Evolutionary conservation across 1,140 invertebrate genomes (phyloP).

Genomic region (Luehdorfia chinensis): DNA sequence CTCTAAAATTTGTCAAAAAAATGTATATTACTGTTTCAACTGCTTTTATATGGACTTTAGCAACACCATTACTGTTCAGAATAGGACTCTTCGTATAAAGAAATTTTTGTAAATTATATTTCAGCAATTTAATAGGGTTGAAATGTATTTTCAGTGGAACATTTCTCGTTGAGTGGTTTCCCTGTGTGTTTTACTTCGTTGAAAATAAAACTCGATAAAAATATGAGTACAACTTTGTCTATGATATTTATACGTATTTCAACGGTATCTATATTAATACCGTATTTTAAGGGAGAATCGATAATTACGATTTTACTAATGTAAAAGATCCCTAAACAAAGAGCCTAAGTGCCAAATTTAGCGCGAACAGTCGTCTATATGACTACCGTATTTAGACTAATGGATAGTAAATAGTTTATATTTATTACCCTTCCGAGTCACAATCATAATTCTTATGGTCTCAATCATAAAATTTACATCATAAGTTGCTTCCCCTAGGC

Average conservation of each 20-base stretch:
- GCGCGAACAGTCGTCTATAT: constrained; percentile 40
- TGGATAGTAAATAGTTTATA: constrained; percentile 44
- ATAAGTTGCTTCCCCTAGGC: constrained; percentile 71
- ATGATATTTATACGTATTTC: too few relatives aligned
- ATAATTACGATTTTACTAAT: too few relatives aligned
- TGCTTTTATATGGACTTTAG: constrained; percentile 36
- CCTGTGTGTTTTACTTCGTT: too few relatives aligned
- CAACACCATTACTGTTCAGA: background rate
- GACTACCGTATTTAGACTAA: constrained; percentile 15
- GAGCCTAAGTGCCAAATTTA: background rate
- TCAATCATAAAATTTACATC: constrained; percentile 60
- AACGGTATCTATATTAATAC: too few relatives aligned
- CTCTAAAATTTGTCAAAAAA: constrained; percentile 27
- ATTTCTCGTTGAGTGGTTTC: too few relatives aligned
- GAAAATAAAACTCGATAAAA: too few relatives aligned
- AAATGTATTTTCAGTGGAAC: too few relatives aligned
- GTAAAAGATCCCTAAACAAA: too few relatives aligned
- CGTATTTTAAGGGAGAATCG: too few relatives aligned
- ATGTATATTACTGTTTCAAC: constrained; percentile 44
- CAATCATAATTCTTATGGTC: constrained; percentile 69
- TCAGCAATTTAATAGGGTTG: too few relatives aligned
- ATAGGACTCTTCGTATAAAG: background rate
- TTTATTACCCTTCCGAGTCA: constrained; percentile 65
- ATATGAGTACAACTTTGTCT: too few relatives aligned
- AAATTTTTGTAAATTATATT: too few relatives aligned